These are phyloP conservation scores for Leptobrachium leishanense DNA, from an alignment of 2,113 vertebrate species.

Conservation along the genomic window DNA sequence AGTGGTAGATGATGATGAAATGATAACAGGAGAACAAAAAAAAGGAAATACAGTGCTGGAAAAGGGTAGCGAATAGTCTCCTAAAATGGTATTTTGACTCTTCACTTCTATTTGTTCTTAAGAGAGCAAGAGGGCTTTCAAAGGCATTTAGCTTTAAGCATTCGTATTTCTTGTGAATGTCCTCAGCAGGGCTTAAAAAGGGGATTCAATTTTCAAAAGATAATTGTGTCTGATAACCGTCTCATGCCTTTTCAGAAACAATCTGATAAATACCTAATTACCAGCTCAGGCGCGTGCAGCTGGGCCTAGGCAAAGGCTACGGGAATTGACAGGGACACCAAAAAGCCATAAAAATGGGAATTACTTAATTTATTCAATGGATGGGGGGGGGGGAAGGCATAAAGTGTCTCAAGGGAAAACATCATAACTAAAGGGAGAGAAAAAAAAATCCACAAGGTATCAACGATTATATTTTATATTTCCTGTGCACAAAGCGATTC, in stretches of 20 bases:
- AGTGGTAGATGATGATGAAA: conserved; percentile 42
- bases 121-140: conserved; percentile 61
- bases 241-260: conserved; percentile 74
- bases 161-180: conserved; percentile 60
- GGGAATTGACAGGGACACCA: conserved; percentile 58
- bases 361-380: conserved; percentile 72
- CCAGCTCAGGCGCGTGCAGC: conserved; percentile 66
- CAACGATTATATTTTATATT: conserved; percentile 17
- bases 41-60: conserved; percentile 47
- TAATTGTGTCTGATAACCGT: conserved; percentile 88
- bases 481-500: conserved; percentile 1
- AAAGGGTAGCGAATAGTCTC: conserved; percentile 43
- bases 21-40: conserved; percentile 48
- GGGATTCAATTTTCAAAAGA: conserved; percentile 78
- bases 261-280: conserved; percentile 98
- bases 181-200: conserved; percentile 68
- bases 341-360: conserved; percentile 61
- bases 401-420: conserved; percentile 35
- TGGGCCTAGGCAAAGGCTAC: conserved; percentile 58
- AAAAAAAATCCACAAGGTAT: conserved; percentile 46
- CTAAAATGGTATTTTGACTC: conserved; percentile 50
- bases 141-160: conserved; percentile 66
- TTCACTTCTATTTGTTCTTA: conserved; percentile 50
- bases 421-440: conserved; percentile 63
- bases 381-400: conserved; percentile 64